A percentile compares a stretch with the other conserved stretches of the same genome.
Evolutionary conservation across 2,888 invertebrate species (phyloP).

Genomic region (Eupithecia tripunctaria): DNA sequence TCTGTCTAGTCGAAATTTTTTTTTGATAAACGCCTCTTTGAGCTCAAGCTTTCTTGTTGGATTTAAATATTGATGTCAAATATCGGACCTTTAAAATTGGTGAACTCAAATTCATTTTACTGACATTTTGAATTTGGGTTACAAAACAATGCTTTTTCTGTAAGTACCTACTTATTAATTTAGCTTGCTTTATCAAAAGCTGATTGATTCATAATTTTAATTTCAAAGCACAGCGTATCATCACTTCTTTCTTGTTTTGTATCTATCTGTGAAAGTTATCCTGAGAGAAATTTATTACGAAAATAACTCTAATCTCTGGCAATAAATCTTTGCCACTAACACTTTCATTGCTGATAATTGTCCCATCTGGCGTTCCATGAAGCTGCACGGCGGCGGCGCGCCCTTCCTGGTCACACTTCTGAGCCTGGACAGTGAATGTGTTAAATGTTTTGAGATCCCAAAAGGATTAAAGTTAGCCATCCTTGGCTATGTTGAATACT

Average conservation of each 20-base stretch:
- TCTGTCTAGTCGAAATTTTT: too few relatives aligned
- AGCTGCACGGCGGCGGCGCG: too few relatives aligned
- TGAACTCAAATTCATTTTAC: constrained; percentile 10
- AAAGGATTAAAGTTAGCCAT: not conserved
- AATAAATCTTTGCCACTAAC: not conserved
- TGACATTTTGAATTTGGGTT: constrained; percentile 15
- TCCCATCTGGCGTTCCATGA: too few relatives aligned
- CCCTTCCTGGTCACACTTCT: too few relatives aligned
- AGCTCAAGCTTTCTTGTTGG: not conserved
- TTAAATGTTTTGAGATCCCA: not conserved
- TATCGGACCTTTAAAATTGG: constrained; percentile 22
- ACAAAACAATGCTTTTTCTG: constrained; percentile 31
- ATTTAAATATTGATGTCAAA: constrained; percentile 17
- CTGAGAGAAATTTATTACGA: not conserved
- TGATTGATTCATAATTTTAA: constrained; percentile 18
- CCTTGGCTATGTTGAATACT: not conserved
- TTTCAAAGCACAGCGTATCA: constrained; percentile 15
- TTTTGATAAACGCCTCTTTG: too few relatives aligned
- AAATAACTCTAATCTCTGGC: not conserved
- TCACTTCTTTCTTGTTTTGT: not conserved
- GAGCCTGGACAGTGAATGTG: too few relatives aligned
- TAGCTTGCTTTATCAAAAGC: constrained; percentile 35
- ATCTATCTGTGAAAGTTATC: not conserved
- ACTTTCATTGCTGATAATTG: too few relatives aligned
- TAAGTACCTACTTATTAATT: constrained; percentile 26